Evolutionary conservation across 1,140 invertebrate species (phyloP).

Genomic region (Asobara japonica): DNA sequence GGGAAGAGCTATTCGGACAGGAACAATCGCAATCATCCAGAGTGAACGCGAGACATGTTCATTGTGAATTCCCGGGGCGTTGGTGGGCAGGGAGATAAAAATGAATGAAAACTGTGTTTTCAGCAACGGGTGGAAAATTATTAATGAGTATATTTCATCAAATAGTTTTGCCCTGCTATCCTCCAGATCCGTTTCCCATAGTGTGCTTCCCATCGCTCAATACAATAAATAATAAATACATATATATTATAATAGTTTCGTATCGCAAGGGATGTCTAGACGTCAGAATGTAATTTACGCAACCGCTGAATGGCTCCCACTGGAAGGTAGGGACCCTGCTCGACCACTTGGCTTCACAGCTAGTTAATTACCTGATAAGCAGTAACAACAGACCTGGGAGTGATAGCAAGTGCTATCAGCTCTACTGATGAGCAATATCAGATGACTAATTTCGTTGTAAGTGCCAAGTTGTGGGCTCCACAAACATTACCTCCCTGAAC

Average conservation of each 20-base stretch:
- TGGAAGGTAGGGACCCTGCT: background rate
- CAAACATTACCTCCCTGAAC: background rate
- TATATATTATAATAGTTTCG: background rate
- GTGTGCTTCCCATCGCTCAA: too few species aligned
- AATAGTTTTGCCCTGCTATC: too few species aligned
- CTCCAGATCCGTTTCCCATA: too few species aligned
- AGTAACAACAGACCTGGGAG: background rate
- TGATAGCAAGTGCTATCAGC: background rate
- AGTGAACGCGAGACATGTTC: slow-evolving; percentile 16
- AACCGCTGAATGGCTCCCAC: background rate
- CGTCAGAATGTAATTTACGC: background rate
- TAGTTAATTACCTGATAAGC: slow-evolving; percentile 7
- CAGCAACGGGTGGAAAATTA: background rate
- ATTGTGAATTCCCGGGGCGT: slow-evolving; percentile 4
- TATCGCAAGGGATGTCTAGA: background rate
- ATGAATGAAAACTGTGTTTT: background rate
- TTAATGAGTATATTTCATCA: background rate
- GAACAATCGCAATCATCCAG: slow-evolving; percentile 16
- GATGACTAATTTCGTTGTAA: background rate
- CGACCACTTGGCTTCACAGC: background rate
- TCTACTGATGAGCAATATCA: background rate
- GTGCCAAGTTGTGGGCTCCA: background rate
- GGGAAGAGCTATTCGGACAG: slow-evolving; percentile 3
- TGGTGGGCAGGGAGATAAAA: background rate
- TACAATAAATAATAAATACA: too few species aligned